Conservation (phyloP, 2,797 vertebrate species). For the Mormyrops boulengeri region DNA sequence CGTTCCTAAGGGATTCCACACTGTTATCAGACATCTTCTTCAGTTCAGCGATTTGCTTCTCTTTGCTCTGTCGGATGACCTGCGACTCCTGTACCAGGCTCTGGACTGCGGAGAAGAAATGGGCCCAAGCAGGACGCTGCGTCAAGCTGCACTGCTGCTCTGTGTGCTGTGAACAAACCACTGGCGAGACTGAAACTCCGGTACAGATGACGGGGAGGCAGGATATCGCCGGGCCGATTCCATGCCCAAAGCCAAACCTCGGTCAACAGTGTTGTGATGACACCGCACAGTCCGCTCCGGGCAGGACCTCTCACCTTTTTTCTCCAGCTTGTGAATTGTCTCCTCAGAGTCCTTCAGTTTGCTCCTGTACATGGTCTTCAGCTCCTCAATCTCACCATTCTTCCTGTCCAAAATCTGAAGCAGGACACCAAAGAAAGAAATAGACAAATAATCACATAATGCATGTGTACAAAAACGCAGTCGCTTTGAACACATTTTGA, state of each 20-base stretch:
- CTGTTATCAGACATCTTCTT: constrained; percentile 87
- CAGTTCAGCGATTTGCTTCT: constrained; percentile 85
- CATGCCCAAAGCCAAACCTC: neutral
- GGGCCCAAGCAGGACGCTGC: neutral
- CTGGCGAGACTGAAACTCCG: neutral
- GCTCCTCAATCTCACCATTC: constrained; percentile 81
- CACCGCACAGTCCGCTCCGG: too few species aligned
- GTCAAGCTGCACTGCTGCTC: neutral
- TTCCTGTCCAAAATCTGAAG: constrained; percentile 86
- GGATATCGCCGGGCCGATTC: neutral
- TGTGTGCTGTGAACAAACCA: neutral
- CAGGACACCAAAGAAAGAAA: constrained; percentile 22
- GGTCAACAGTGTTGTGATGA: neutral
- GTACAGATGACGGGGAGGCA: neutral
- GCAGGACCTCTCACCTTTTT: constrained; percentile 69
- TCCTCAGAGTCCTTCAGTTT: constrained; percentile 83
- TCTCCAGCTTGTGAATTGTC: constrained; percentile 75
- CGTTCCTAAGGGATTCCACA: constrained; percentile 75
- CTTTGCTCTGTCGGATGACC: constrained; percentile 81
- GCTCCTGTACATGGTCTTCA: constrained; percentile 69
- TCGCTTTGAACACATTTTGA: neutral
- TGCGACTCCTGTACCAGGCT: constrained; percentile 82
- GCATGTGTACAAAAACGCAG: neutral
- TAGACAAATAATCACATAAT: neutral
- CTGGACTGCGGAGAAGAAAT: constrained; percentile 70